phyloP scores from a whole-genome alignment of 2,797 vertebrate species.

The Hozukius guyotensis region DNA sequence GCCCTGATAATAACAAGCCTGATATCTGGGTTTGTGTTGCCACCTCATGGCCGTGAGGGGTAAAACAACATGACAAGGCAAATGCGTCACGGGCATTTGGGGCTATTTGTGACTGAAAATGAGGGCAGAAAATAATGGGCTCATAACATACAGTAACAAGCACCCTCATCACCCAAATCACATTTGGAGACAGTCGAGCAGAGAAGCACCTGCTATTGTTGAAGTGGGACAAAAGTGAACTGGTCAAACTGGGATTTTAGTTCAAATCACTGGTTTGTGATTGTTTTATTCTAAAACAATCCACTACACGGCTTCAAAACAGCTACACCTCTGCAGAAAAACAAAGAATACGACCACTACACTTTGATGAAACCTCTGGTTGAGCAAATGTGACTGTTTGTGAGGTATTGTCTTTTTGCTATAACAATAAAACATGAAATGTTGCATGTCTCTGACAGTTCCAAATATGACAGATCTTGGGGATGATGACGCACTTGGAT shows the following conservation, averaged over 20 bases:
- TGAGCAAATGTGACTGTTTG: neutral
- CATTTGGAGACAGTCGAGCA: slow-evolving; percentile 7
- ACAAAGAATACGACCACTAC: neutral
- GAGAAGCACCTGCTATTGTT: slow-evolving; percentile 6
- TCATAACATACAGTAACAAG: slow-evolving; percentile 26
- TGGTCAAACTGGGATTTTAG: neutral
- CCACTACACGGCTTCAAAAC: neutral
- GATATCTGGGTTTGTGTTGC: slow-evolving; percentile 67
- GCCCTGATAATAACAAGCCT: neutral
- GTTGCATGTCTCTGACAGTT: neutral
- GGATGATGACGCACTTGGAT: neutral
- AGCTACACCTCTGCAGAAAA: neutral
- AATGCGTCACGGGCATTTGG: slow-evolving; percentile 20
- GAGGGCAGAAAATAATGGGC: slow-evolving; percentile 51
- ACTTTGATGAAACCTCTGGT: neutral
- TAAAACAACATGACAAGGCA: slow-evolving; percentile 43
- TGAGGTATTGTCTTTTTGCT: neutral
- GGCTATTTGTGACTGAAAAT: slow-evolving; percentile 46
- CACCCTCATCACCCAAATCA: slow-evolving; percentile 20
- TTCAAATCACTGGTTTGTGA: neutral
- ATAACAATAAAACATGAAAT: neutral
- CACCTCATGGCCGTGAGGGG: slow-evolving; percentile 56
- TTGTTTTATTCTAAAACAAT: neutral
- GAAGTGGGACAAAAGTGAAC: slow-evolving; percentile 15
- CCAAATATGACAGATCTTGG: neutral